A percentile compares a stretch with the other conserved stretches of the same genome.
phyloP scores from a whole-genome alignment of 2,797 vertebrate species.

The Sandelia bainsii region DNA sequence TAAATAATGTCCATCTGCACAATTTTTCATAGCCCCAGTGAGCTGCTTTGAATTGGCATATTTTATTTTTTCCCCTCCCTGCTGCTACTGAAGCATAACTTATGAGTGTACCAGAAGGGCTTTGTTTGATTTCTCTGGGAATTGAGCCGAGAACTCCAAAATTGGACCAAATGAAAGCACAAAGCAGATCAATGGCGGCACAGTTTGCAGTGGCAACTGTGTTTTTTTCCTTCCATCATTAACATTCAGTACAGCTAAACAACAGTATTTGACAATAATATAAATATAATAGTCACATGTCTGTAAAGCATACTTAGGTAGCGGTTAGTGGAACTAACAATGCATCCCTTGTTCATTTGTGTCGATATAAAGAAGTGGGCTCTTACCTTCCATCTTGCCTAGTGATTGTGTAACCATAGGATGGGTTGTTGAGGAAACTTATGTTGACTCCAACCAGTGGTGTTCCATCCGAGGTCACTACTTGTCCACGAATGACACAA shows the following conservation, averaged over 20 bases:
- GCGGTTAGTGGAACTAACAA: neutral
- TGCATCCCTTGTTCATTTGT: constrained; percentile 12
- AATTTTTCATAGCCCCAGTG: constrained; percentile 58
- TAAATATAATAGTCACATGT: constrained; percentile 48
- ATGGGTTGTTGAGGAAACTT: constrained; percentile 94
- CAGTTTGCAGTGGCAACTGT: constrained; percentile 69
- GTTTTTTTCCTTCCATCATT: constrained; percentile 49
- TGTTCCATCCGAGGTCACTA: constrained; percentile 96
- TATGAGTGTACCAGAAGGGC: constrained; percentile 76
- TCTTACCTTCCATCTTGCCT: constrained; percentile 96
- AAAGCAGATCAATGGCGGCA: constrained; percentile 74
- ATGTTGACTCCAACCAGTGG: constrained; percentile 98
- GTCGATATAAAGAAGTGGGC: neutral
- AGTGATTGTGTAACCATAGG: constrained; percentile 95
- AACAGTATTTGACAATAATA: constrained; percentile 44
- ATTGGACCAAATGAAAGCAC: constrained; percentile 77
- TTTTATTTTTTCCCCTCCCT: constrained; percentile 70
- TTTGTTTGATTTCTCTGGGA: constrained; percentile 83
- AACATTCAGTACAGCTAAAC: constrained; percentile 53
- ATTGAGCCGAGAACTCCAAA: constrained; percentile 78
- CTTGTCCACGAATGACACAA: constrained; percentile 97
- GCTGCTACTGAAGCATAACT: constrained; percentile 78
- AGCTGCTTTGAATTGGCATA: constrained; percentile 73
- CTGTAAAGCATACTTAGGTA: constrained; percentile 5
- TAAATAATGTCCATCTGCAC: constrained; percentile 76